Evolutionary conservation across 2,888 invertebrate genomes (phyloP), one percentile per base, ranked within the genome.

Genomic region (Disparrhopalites patrizii): DNA sequence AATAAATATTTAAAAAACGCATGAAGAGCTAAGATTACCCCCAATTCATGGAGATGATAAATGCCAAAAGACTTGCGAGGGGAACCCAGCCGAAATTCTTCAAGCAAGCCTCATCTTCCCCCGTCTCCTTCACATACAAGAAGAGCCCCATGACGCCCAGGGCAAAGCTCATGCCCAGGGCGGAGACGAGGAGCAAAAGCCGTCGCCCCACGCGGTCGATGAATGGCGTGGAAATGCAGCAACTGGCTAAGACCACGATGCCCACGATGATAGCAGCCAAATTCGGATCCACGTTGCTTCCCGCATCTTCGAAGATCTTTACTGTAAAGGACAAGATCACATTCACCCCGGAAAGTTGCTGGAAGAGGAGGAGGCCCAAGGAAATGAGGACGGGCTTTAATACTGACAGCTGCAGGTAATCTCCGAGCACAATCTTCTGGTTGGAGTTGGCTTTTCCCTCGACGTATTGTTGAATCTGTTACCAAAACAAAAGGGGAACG

Each of bases 351-450:
- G 88, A 67, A 57, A 55, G 27, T 78, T 92, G 91, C 76, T 91
- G 91, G 80, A 90, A 90, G 76, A 89, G 84, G 87, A 94, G 90
- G 67, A 91, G 84, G n/a, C 89, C 86, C 30, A 91, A 81, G 2
- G 87, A 86, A 57, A 90, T 87, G 55, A 88, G 78, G 63, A 93
- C 81, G 0, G 92, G 91, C 77, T 83, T 86, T 47, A 85, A 83
- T 4, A 89, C 67, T 10, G 62, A 52, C 2, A 62, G 65, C 3
- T 33, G 36, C 3, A 67, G 18, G 8, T 65, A 36, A 54, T 43
- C 38, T n/a, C 25, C 33, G 20, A 55, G 13, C 3, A 15, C 40
- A 13, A 40, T 40, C 18, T 40, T 3, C 5, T 18, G 4, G 18
- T 40, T 40, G 36, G n/a, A n/a, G n/a, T n/a, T n/a, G n/a, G n/a